Conservation (phyloP, 2,888 invertebrate genomes). For the Tupiocoris notatus region DNA sequence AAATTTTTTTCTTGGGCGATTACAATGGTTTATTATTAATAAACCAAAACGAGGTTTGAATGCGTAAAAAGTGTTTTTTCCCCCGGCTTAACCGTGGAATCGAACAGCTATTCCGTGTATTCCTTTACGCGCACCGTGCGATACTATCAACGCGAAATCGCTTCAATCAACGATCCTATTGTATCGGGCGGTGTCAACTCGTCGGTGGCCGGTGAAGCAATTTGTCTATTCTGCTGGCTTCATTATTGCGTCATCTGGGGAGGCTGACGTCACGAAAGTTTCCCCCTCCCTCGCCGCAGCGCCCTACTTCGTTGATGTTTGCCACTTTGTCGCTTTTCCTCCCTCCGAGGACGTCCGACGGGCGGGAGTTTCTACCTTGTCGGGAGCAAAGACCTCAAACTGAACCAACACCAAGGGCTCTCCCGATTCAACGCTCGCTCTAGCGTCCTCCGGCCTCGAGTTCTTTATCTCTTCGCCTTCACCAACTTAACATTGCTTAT, state of each 20-base stretch:
- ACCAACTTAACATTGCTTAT: slow-evolving; percentile 4
- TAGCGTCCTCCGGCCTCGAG: background rate
- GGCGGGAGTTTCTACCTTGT: slow-evolving; percentile 15
- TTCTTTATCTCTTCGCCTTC: slow-evolving; percentile 8
- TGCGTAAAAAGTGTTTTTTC: no score
- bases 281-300: background rate
- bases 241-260: slow-evolving; percentile 29
- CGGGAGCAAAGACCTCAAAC: slow-evolving; percentile 35
- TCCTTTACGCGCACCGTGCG: no score
- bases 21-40: no score
- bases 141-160: no score
- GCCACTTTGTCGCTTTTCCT: background rate
- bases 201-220: background rate
- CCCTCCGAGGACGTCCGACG: background rate
- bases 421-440: background rate
- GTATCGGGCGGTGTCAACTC: slow-evolving; percentile 6
- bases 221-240: slow-evolving; percentile 12
- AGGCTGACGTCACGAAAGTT: slow-evolving; percentile 19
- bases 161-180: no score
- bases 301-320: background rate
- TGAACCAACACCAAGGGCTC: slow-evolving; percentile 19
- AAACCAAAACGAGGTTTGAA: no score
- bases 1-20: no score
- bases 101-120: no score
- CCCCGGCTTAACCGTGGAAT: no score